Percentiles rank a stretch among this genome's conserved stretches.
phyloP scores from a whole-genome alignment of 2,888 invertebrate genomes.

The Ptilodon capucinus region DNA sequence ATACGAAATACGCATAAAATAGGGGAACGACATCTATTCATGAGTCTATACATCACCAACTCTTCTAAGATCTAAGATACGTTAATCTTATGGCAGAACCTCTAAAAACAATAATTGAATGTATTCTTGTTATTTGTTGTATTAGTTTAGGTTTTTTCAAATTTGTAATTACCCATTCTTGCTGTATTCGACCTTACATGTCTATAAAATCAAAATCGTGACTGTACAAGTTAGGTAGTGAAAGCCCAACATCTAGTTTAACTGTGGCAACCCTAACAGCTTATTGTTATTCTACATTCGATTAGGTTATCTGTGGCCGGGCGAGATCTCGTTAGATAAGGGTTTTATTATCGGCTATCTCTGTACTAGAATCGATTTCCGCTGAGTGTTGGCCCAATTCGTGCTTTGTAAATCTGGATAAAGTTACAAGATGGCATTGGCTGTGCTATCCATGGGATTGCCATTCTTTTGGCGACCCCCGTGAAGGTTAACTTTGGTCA shows the following conservation, averaged over 20 bases:
- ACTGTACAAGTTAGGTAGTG: neutral
- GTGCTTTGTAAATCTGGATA: neutral
- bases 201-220: neutral
- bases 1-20: too few species aligned
- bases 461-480: neutral
- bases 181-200: too few species aligned
- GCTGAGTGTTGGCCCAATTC: neutral
- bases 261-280: neutral
- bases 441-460: neutral
- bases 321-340: slow-evolving; percentile 1
- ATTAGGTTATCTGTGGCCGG: slow-evolving; percentile 1
- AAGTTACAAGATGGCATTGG: neutral
- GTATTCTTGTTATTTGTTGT: too few species aligned
- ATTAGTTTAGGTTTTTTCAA: too few species aligned
- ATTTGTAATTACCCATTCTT: too few species aligned
- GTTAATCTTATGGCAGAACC: too few species aligned
- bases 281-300: neutral
- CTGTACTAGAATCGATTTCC: neutral
- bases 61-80: too few species aligned
- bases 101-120: too few species aligned
- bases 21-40: too few species aligned
- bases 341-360: neutral
- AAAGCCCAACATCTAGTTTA: neutral
- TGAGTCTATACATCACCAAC: too few species aligned
- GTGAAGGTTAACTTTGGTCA: neutral